A percentile compares a stretch with the other conserved stretches of the same genome.
Conservation (phyloP, 2,888 invertebrate genomes). For the Apamea anceps region DNA sequence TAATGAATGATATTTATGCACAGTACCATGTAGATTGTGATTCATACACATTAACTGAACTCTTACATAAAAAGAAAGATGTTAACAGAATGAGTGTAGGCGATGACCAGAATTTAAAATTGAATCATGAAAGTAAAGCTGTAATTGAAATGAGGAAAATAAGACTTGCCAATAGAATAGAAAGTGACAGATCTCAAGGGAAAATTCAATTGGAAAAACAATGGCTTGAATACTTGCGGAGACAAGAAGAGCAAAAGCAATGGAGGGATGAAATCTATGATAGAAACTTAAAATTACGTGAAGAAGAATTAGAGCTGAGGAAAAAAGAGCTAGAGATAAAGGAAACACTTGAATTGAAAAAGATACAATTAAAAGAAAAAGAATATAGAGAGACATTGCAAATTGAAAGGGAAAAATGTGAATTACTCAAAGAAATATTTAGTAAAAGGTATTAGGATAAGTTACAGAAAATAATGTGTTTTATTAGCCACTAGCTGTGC, state of each 20-base stretch:
- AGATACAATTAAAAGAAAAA: conserved; percentile 73
- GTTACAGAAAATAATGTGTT: conserved; percentile 1
- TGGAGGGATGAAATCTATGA: conserved; percentile 73
- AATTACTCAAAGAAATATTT: conserved; percentile 72
- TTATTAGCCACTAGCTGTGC: conserved; percentile 5
- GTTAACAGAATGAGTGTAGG: conserved; percentile 35
- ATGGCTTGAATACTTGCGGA: conserved; percentile 77
- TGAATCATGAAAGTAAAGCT: conserved; percentile 72
- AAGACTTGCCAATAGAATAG: conserved; percentile 77
- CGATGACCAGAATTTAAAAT: conserved; percentile 39
- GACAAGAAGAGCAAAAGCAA: conserved; percentile 72
- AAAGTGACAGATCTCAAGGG: conserved; percentile 76
- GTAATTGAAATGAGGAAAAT: conserved; percentile 77
- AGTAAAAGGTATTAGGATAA: conserved; percentile 52
- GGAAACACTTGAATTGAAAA: conserved; percentile 74
- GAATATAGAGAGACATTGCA: conserved; percentile 72
- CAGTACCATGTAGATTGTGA: conserved; percentile 76
- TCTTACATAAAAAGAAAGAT: conserved; percentile 67
- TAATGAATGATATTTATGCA: conserved; percentile 77
- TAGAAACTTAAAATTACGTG: conserved; percentile 71
- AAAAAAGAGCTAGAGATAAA: conserved; percentile 74
- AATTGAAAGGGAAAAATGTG: conserved; percentile 76
- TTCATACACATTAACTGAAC: conserved; percentile 68
- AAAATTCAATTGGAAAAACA: conserved; percentile 79
- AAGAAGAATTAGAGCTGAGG: conserved; percentile 74